phyloP scores from a whole-genome alignment of 2,797 vertebrate species.

The Bryconaethiops microstoma region DNA sequence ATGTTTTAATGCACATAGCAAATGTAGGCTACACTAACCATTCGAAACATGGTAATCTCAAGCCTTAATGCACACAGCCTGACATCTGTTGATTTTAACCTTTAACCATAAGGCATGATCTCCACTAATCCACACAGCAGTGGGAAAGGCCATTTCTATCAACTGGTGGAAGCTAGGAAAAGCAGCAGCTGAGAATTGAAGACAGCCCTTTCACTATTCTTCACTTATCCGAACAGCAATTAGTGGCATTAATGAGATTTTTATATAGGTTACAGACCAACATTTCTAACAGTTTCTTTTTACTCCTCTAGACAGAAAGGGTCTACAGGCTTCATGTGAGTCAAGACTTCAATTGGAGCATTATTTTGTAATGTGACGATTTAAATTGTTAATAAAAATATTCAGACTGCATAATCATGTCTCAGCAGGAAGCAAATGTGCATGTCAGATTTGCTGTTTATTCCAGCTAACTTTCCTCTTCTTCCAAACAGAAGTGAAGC shows the following conservation, averaged over 20 bases:
- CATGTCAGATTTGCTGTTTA: conserved; percentile 41
- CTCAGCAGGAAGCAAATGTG: conserved; percentile 46
- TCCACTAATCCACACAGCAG: conserved; percentile 13
- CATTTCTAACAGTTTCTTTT: neutral
- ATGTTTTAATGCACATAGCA: neutral
- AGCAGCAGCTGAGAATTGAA: neutral
- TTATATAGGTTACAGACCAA: neutral
- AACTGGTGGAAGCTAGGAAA: neutral
- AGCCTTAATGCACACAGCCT: neutral
- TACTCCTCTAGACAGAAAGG: conserved; percentile 6
- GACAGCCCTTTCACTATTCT: neutral
- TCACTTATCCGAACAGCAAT: neutral
- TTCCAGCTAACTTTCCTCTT: conserved; percentile 6
- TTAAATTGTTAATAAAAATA: conserved; percentile 53
- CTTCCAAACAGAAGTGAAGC: conserved; percentile 28
- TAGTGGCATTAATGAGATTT: neutral
- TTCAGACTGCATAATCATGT: conserved; percentile 53
- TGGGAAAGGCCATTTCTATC: neutral
- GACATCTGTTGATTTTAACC: conserved; percentile 17
- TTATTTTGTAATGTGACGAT: conserved; percentile 32
- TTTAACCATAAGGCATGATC: neutral
- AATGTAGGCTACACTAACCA: neutral
- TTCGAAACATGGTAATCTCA: neutral
- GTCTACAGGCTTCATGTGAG: conserved; percentile 36
- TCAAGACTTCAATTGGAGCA: conserved; percentile 26